phyloP scores from a whole-genome alignment of 2,113 vertebrate species.

The Grammomys dolichurus region DNA sequence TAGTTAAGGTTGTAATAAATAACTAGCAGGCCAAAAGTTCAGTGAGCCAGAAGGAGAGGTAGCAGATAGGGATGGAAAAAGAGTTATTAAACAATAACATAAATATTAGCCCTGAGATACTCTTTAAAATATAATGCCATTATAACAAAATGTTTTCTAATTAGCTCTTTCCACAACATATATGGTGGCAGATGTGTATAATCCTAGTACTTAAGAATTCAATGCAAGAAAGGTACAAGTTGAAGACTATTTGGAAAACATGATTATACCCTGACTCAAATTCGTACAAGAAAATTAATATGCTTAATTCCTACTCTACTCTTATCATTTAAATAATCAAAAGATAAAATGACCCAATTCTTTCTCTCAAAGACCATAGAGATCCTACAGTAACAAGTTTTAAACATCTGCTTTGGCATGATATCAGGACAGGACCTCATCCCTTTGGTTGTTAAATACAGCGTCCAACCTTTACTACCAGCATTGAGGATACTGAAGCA shows the following conservation, averaged over 20 bases:
- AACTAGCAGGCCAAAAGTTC: neutral
- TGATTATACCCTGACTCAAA: neutral
- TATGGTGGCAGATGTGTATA: too few species aligned
- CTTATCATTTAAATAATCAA: neutral
- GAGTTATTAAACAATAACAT: too few species aligned
- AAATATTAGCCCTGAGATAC: neutral
- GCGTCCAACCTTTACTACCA: neutral
- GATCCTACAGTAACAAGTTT: neutral
- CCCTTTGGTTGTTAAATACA: neutral
- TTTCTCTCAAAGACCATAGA: neutral
- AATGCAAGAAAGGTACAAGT: neutral
- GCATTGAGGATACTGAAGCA: too few species aligned
- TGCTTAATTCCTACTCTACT: neutral
- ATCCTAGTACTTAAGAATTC: neutral
- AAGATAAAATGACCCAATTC: neutral
- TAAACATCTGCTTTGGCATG: neutral
- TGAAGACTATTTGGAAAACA: neutral
- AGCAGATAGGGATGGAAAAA: neutral
- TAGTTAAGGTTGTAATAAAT: neutral
- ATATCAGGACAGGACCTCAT: fast-evolving
- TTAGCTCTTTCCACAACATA: too few species aligned
- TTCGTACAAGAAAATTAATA: neutral
- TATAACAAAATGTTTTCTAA: neutral
- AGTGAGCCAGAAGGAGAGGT: neutral
- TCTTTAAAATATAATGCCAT: neutral